Evolutionary conservation across 2,888 invertebrate genomes (phyloP).

Genomic region (Aricia artaxerxes): DNA sequence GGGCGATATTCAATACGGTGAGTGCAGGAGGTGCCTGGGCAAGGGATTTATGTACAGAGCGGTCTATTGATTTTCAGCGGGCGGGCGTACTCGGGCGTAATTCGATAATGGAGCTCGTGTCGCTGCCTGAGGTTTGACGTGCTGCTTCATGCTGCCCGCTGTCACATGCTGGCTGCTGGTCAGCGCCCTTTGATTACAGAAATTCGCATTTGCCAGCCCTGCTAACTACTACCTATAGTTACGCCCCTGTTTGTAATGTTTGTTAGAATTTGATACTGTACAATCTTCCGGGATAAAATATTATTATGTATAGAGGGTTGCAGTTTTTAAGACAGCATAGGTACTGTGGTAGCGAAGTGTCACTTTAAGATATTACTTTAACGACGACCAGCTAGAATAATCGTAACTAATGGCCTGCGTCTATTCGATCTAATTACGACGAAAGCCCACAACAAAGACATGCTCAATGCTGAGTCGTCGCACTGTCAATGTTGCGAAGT

Average conservation of each 20-base stretch:
- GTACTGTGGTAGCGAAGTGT: background rate
- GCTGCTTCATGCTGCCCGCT: background rate
- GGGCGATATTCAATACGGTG: background rate
- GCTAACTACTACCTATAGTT: too few relatives aligned
- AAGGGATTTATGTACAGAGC: constrained; percentile 17
- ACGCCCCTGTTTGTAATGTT: too few relatives aligned
- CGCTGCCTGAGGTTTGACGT: constrained; percentile 2
- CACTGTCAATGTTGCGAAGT: background rate
- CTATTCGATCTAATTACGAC: constrained; percentile 14
- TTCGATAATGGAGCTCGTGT: constrained; percentile 15
- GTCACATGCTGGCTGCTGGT: background rate
- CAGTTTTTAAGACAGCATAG: too few relatives aligned
- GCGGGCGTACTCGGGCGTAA: background rate
- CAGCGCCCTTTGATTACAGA: background rate
- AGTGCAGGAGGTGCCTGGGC: background rate
- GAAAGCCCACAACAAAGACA: constrained; percentile 14
- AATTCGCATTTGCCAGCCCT: background rate
- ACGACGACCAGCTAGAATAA: background rate
- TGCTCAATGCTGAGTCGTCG: constrained; percentile 21
- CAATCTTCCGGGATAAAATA: too few relatives aligned
- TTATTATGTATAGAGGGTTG: too few relatives aligned
- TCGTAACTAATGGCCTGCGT: background rate
- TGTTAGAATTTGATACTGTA: too few relatives aligned
- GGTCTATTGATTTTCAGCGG: constrained; percentile 14
- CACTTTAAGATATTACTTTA: background rate